Conservation (phyloP, 2,797 vertebrate genomes). For the Streptopelia turtur region DNA sequence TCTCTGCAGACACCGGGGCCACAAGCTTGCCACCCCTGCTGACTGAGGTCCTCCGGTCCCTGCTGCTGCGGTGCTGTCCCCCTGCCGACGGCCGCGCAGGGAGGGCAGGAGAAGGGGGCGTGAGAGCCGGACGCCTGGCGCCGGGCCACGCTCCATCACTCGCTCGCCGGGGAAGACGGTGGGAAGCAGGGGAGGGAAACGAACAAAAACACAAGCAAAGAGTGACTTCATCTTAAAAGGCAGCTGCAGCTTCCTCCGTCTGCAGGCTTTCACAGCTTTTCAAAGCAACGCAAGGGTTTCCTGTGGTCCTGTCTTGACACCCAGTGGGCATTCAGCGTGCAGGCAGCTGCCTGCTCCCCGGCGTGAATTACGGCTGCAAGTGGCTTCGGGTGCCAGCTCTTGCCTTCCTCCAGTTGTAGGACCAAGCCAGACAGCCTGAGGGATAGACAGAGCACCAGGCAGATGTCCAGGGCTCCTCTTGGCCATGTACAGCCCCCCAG, state of each 20-base stretch:
- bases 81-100: background rate
- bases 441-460: background rate
- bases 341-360: background rate
- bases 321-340: background rate
- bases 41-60: background rate
- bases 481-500: fast-evolving
- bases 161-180: background rate
- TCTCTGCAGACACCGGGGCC: background rate
- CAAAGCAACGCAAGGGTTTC: background rate
- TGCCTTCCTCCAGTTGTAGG: fast-evolving
- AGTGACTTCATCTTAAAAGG: constrained; percentile 59
- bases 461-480: background rate
- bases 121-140: constrained; percentile 8
- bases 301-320: constrained; percentile 26
- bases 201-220: constrained; percentile 28
- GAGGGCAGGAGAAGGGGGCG: constrained; percentile 38
- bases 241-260: constrained; percentile 32
- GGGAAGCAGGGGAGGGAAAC: background rate
- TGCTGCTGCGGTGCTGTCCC: background rate
- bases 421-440: background rate
- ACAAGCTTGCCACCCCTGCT: background rate
- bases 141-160: background rate
- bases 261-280: background rate
- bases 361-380: background rate
- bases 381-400: background rate